Percentiles rank a stretch among this genome's conserved stretches.
Conservation (phyloP, 2,888 invertebrate genomes). For the Lamproptera curius region DNA sequence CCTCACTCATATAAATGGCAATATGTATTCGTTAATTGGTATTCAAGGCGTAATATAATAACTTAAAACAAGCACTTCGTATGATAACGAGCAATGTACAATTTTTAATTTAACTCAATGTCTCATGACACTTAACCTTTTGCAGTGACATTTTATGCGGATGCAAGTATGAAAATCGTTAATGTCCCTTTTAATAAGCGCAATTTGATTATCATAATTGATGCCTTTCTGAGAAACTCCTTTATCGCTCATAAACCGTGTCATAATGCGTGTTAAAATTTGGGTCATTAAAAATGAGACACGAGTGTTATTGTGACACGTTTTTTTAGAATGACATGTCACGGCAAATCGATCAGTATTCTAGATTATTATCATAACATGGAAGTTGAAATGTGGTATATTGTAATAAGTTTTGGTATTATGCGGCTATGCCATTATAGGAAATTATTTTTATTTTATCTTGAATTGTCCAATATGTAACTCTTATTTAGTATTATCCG, state of each 20-base stretch:
- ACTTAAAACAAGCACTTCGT: slow-evolving; percentile 7
- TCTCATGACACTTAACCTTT: slow-evolving; percentile 15
- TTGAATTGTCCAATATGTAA: too few species aligned
- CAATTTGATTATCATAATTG: slow-evolving; percentile 20
- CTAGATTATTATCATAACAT: slow-evolving; percentile 3
- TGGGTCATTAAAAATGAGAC: slow-evolving; percentile 7
- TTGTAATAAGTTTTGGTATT: too few species aligned
- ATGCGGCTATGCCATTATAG: too few species aligned
- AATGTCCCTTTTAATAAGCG: slow-evolving; percentile 10
- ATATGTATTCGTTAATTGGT: slow-evolving; percentile 13
- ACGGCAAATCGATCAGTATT: slow-evolving; percentile 13
- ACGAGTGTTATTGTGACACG: slow-evolving; percentile 12
- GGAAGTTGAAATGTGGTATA: too few species aligned
- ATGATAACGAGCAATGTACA: slow-evolving; percentile 3
- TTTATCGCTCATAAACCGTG: slow-evolving; percentile 20
- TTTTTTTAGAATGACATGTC: slow-evolving; percentile 7
- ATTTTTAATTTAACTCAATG: slow-evolving; percentile 13
- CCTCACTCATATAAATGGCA: too few species aligned
- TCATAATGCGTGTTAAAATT: slow-evolving; percentile 14
- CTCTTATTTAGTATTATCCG: too few species aligned
- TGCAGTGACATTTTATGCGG: slow-evolving; percentile 5
- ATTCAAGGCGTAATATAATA: slow-evolving; percentile 15
- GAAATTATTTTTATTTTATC: too few species aligned
- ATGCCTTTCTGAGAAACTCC: slow-evolving; percentile 13
- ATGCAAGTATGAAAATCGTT: slow-evolving; percentile 4